A percentile compares a stretch with the other conserved stretches of the same genome.
Conservation (phyloP, 2,888 invertebrate species). For the Bhutanitis thaidina region DNA sequence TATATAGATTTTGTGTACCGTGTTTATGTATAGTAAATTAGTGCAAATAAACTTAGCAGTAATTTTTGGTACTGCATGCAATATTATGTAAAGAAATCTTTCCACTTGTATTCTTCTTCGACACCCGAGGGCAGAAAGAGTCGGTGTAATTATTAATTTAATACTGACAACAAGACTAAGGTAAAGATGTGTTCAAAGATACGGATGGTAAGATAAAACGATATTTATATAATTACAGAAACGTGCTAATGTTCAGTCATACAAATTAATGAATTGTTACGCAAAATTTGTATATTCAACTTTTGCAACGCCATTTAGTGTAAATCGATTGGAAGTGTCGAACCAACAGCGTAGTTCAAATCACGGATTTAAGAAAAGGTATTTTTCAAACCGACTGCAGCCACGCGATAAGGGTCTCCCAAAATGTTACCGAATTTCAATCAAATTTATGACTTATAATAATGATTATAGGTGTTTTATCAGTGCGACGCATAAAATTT, state of each 20-base stretch:
- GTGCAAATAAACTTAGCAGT: too few relatives aligned
- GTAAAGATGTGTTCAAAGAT: too few relatives aligned
- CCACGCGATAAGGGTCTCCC: constrained; percentile 66
- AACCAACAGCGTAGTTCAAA: constrained; percentile 49
- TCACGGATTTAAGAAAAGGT: constrained; percentile 51
- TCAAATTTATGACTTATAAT: constrained; percentile 79
- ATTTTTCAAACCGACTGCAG: constrained; percentile 77
- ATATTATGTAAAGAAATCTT: too few relatives aligned
- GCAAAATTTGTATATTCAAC: not conserved
- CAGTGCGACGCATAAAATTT: constrained; percentile 70
- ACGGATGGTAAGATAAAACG: too few relatives aligned
- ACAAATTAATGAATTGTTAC: not conserved
- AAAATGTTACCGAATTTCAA: constrained; percentile 79
- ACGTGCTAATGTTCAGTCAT: not conserved
- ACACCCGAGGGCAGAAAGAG: too few relatives aligned
- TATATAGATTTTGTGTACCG: too few relatives aligned
- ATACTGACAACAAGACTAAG: too few relatives aligned
- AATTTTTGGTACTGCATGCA: too few relatives aligned
- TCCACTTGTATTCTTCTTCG: too few relatives aligned
- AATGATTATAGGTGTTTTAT: constrained; percentile 78
- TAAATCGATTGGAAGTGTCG: constrained; percentile 72
- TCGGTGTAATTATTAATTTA: too few relatives aligned
- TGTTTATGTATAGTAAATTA: too few relatives aligned
- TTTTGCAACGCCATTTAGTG: constrained; percentile 65
- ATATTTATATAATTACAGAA: too few relatives aligned